Evolutionary conservation across 2,888 invertebrate genomes (phyloP).

Genomic region (Griposia aprilina): DNA sequence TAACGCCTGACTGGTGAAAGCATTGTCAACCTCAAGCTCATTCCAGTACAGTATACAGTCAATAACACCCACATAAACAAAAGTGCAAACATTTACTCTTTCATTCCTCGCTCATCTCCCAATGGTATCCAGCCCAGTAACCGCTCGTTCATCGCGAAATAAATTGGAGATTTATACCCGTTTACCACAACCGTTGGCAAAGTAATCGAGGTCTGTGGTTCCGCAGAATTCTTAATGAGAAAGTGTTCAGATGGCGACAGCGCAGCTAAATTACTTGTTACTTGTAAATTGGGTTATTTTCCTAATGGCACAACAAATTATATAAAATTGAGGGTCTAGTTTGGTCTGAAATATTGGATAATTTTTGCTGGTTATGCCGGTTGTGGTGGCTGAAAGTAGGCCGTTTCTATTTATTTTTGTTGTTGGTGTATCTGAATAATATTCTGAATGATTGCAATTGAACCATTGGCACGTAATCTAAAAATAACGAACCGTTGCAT

Average conservation of each 20-base stretch:
- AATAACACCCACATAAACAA: neutral
- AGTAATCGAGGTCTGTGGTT: conserved; percentile 65
- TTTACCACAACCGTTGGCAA: conserved; percentile 60
- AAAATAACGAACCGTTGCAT: neutral
- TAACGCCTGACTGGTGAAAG: too few relatives aligned
- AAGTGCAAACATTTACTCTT: conserved; percentile 1
- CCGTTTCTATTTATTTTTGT: neutral
- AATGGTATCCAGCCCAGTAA: conserved; percentile 37
- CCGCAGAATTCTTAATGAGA: conserved; percentile 66
- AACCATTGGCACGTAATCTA: neutral
- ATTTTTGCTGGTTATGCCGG: conserved; percentile 27
- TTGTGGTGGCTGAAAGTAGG: conserved; percentile 41
- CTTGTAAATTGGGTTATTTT: conserved; percentile 64
- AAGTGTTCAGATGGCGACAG: conserved; percentile 52
- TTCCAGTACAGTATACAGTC: neutral
- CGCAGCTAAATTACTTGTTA: conserved; percentile 56
- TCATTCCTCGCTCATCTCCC: conserved; percentile 52
- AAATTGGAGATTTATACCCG: conserved; percentile 68
- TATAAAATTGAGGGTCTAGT: conserved; percentile 49
- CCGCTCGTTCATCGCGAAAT: conserved; percentile 62
- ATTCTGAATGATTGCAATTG: neutral
- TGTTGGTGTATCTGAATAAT: neutral
- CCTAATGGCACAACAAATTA: conserved; percentile 60
- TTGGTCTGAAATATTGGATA: conserved; percentile 42
- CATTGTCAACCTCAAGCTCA: too few relatives aligned